Conservation (phyloP, 2,113 vertebrate genomes). For the Microtus richardsoni region DNA sequence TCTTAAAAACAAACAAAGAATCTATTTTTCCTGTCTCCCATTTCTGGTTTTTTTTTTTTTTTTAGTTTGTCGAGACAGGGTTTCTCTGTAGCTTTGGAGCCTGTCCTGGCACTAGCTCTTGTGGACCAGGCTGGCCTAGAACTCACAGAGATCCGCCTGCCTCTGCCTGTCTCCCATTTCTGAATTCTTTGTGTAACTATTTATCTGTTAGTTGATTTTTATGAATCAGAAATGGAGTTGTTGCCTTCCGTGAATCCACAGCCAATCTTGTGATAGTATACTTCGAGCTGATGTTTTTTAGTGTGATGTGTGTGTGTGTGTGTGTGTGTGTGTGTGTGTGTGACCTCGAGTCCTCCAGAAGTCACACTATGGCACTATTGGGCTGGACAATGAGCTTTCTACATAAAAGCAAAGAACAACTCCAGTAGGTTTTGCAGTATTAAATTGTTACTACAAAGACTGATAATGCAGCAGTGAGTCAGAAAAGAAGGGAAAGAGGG, state of each 20-base stretch:
- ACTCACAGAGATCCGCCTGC: too few species aligned
- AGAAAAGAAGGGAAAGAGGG: not conserved
- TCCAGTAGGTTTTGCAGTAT: not conserved
- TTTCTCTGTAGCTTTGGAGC: too few species aligned
- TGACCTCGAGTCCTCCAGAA: not conserved
- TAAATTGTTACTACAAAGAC: not conserved
- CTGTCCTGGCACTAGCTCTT: too few species aligned
- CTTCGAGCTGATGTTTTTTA: not conserved
- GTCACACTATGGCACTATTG: not conserved
- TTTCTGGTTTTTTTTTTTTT: too few species aligned
- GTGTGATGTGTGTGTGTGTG: not conserved
- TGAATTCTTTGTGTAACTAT: not conserved
- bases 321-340: not conserved
- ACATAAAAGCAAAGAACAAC: not conserved
- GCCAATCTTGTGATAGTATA: not conserved
- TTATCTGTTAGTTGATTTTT: not conserved
- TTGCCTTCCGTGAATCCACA: not conserved
- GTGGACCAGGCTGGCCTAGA: too few species aligned
- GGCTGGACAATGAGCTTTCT: not conserved
- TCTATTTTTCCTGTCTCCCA: not conserved
- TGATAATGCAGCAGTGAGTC: not conserved
- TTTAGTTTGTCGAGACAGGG: too few species aligned
- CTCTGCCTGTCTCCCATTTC: not conserved
- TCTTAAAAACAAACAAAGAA: slow-evolving; percentile 19
- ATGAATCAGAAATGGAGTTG: not conserved